phyloP scores from a whole-genome alignment of 2,113 vertebrate genomes.

The Hyperopisus bebe region DNA sequence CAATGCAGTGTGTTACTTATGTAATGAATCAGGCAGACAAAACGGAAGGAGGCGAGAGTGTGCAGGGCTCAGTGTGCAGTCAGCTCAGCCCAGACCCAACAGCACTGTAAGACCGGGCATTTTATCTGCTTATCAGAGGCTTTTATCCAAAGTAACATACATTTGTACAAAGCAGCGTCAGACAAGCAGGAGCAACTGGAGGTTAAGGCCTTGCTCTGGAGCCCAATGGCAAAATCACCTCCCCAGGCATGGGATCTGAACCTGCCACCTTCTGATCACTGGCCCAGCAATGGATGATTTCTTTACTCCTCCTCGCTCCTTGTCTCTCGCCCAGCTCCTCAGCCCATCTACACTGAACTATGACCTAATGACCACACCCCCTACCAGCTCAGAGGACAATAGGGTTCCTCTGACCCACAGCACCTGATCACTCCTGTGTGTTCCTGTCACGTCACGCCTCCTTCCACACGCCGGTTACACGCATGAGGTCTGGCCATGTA shows the following conservation, averaged over 20 bases:
- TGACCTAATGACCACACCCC: not conserved
- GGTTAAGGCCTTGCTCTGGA: not conserved
- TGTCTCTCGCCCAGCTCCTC: not conserved
- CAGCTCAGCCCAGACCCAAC: not conserved
- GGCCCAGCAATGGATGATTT: conserved; percentile 66
- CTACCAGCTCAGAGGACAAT: not conserved
- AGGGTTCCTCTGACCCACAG: not conserved
- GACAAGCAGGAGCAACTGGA: not conserved
- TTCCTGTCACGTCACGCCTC: not conserved
- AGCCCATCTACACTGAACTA: not conserved
- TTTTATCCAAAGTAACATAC: not conserved
- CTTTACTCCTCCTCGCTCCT: conserved; percentile 64
- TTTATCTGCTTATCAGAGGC: not conserved
- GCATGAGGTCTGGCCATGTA: not conserved
- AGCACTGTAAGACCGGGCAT: not conserved
- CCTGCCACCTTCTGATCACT: not conserved
- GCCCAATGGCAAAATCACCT: not conserved
- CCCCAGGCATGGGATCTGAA: not conserved
- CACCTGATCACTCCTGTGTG: not conserved
- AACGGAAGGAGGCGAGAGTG: not conserved
- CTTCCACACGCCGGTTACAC: not conserved
- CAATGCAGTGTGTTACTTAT: not conserved
- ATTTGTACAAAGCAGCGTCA: not conserved
- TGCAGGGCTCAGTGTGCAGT: not conserved
- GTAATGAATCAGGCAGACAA: not conserved